Evolutionary conservation across 2,797 vertebrate genomes (phyloP).

Genomic region (Selene dorsalis): DNA sequence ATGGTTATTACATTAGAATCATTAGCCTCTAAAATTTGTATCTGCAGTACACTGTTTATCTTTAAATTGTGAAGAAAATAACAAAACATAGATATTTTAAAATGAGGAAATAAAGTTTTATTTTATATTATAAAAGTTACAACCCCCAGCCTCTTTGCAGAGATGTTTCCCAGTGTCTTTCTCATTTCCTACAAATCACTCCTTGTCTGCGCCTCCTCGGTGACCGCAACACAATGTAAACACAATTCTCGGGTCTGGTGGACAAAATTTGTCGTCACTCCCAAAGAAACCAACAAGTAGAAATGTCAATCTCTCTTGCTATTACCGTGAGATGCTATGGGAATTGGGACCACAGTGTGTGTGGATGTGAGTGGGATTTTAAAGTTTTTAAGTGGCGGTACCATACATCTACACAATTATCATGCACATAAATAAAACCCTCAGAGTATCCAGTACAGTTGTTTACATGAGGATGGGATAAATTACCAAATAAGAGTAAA

Average conservation of each 20-base stretch:
- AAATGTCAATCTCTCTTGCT: slow-evolving; percentile 16
- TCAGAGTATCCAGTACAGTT: slow-evolving; percentile 59
- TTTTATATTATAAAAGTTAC: slow-evolving; percentile 1
- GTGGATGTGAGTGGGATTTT: slow-evolving; percentile 28
- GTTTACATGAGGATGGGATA: slow-evolving; percentile 78
- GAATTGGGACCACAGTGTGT: slow-evolving; percentile 27
- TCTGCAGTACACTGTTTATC: neutral
- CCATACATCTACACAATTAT: slow-evolving; percentile 44
- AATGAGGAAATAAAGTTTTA: neutral
- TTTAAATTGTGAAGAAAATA: too few species aligned
- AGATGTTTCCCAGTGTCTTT: slow-evolving; percentile 16
- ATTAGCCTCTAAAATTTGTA: neutral
- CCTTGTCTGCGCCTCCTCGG: slow-evolving; percentile 25
- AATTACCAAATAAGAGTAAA: slow-evolving; percentile 83
- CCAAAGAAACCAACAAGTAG: slow-evolving; percentile 46
- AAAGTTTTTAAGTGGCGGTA: slow-evolving; percentile 36
- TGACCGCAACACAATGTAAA: slow-evolving; percentile 36
- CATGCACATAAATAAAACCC: slow-evolving; percentile 56
- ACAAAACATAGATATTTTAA: neutral
- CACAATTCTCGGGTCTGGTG: slow-evolving; percentile 22
- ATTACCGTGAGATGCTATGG: slow-evolving; percentile 11
- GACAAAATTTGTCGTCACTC: slow-evolving; percentile 49
- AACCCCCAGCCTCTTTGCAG: neutral
- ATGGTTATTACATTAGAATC: neutral
- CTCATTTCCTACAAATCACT: slow-evolving; percentile 15